Percentiles rank a stretch among this genome's conserved stretches.
These are phyloP conservation scores for Bombycilla garrulus DNA, from an alignment of 2,113 vertebrate genomes.

Conservation along the genomic window DNA sequence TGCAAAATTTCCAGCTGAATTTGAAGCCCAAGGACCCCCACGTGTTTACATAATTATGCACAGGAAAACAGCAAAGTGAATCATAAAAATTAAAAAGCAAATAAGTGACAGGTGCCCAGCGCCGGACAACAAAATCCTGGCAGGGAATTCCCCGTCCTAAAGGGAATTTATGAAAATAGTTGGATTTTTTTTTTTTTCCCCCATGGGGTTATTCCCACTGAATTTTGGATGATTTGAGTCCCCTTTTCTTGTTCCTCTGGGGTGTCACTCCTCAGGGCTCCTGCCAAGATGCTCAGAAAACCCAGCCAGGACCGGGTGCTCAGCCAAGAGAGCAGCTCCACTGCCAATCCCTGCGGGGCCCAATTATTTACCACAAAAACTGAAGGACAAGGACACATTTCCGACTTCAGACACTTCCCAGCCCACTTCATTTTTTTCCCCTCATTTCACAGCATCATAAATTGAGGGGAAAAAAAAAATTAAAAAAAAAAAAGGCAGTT, in stretches of 20 bases:
- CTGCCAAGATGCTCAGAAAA: conserved; percentile 46
- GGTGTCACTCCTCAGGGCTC: conserved; percentile 21
- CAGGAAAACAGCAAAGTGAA: background rate
- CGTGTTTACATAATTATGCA: fast-evolving
- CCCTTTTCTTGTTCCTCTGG: background rate
- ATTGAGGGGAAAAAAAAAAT: background rate
- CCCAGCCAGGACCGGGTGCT: background rate
- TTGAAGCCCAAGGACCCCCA: background rate
- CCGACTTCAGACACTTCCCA: conserved; percentile 23
- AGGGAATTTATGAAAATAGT: background rate
- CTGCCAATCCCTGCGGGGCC: conserved; percentile 53
- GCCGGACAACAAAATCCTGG: background rate
- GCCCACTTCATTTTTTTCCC: conserved; percentile 18
- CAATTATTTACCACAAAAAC: conserved; percentile 62
- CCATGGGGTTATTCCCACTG: background rate
- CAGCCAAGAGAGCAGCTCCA: background rate
- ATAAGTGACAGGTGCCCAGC: background rate
- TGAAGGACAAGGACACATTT: conserved; percentile 12
- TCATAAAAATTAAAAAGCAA: background rate
- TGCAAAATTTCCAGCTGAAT: background rate
- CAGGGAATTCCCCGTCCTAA: background rate
- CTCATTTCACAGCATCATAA: background rate
- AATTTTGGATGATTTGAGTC: background rate
- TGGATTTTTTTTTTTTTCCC: background rate
- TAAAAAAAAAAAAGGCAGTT: background rate